Evolutionary conservation across 2,888 invertebrate genomes (phyloP), one percentile per base, ranked within the genome.

Genomic region (Stictocephala bisonia): DNA sequence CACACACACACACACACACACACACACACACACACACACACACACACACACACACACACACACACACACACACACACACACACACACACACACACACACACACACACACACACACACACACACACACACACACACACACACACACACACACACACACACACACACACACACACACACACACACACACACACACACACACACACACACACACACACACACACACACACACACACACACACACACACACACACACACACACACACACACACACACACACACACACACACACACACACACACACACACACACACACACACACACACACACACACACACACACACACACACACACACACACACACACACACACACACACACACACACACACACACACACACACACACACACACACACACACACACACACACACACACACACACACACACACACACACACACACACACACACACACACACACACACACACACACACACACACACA

Each of bases 1-100:
- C 40, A 40, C 13, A 64, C 64, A 35, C 35, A 35, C 35, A 35
- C 35, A 35, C 35, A 35, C 35, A 35, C 35, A 35, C 35, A 35
- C 35, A 35, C 35, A 35, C 35, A 35, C 35, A 35, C 35, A 35
- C 35, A 35, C 35, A 35, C 35, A 35, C 35, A 35, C 35, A 35
- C 35, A 35, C 35, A 35, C 35, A 35, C 35, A 35, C 35, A 35
- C 35, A 35, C 35, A 35, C 35, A 35, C 35, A 35, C 35, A 35
- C 35, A 35, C 35, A 35, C 35, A 35, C 13, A 35, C 35, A 35
- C 13, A 35, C 35, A 35, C 13, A 35, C 35, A 35, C 13, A 35
- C 35, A 35, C 13, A 35, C 35, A 35, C 13, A 35, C 35, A 35
- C 13, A 35, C 35, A 35, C 13, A 35, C 35, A 35, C 13, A 35